Percentiles rank a stretch among this genome's conserved stretches.
These are phyloP conservation scores for Drosophila miranda DNA, from an alignment of 1,140 invertebrate genomes.

Conservation along the genomic window DNA sequence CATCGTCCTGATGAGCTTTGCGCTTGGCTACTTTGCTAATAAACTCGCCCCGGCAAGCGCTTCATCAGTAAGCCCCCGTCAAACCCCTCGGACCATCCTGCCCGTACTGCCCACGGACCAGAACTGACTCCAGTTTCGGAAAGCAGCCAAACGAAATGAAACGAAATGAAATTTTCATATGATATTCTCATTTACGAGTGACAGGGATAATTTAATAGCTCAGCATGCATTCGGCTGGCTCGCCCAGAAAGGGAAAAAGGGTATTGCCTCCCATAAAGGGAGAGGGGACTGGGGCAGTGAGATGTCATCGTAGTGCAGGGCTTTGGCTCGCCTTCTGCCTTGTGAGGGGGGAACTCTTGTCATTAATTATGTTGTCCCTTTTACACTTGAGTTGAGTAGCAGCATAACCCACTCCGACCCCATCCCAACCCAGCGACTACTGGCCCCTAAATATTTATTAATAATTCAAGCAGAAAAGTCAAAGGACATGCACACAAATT, in stretches of 20 bases:
- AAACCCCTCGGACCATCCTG: background rate
- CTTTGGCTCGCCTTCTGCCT: constrained; percentile 15
- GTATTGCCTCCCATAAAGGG: background rate
- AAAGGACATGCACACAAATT: constrained; percentile 72
- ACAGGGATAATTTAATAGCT: constrained; percentile 79
- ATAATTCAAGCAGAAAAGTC: constrained; percentile 78
- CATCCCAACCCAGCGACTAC: no score
- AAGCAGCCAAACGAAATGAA: constrained; percentile 74
- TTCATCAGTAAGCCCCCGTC: constrained; percentile 51
- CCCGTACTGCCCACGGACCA: background rate
- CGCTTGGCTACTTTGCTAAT: constrained; percentile 80
- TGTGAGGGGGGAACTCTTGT: constrained; percentile 33
- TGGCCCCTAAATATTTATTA: constrained; percentile 61
- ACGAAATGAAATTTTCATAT: constrained; percentile 80
- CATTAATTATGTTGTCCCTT: constrained; percentile 79
- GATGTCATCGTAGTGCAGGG: constrained; percentile 11
- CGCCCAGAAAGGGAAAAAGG: constrained; percentile 5
- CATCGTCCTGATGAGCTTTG: constrained; percentile 57
- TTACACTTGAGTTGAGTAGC: constrained; percentile 56
- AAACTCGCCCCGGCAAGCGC: constrained; percentile 61
- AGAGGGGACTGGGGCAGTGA: background rate
- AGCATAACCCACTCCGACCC: background rate
- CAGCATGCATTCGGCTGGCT: constrained; percentile 59
- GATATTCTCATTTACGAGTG: constrained; percentile 77
- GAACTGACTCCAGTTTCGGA: constrained; percentile 28